These are phyloP conservation scores for Epizoanthus scotinus DNA, from an alignment of 92 coral and sea anemone genomes.

Conservation along the genomic window DNA sequence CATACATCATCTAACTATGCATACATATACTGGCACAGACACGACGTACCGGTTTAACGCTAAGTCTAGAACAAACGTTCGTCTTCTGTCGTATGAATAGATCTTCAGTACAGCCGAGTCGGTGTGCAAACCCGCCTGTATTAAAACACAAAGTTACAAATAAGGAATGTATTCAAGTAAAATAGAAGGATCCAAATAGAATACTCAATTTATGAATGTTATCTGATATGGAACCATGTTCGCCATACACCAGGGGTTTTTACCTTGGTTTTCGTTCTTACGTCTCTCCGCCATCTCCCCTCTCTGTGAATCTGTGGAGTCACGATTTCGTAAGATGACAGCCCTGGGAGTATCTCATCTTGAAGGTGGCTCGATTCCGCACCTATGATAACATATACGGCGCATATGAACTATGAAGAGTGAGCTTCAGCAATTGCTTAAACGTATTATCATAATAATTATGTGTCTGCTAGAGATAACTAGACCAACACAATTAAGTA, in stretches of 20 bases:
- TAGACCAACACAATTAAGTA: too few relatives aligned
- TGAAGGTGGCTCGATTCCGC: background rate
- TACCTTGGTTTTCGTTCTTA: conserved; percentile 2
- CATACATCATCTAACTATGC: too few relatives aligned
- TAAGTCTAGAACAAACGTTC: conserved; percentile 10
- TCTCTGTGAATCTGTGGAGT: conserved; percentile 45
- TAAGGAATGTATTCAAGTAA: background rate
- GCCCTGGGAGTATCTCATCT: conserved; percentile 21
- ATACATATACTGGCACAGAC: background rate
- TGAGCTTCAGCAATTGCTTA: too few relatives aligned
- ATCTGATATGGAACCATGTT: background rate
- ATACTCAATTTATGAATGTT: background rate
- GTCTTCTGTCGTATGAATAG: conserved; percentile 13
- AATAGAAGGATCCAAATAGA: too few relatives aligned
- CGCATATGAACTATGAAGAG: too few relatives aligned
- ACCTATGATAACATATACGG: background rate
- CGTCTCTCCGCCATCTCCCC: conserved; percentile 49
- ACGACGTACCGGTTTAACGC: conserved; percentile 21
- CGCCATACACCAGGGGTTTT: background rate
- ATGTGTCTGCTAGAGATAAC: too few relatives aligned
- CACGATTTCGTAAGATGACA: conserved; percentile 51
- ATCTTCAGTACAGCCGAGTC: conserved; percentile 13
- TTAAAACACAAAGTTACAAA: background rate
- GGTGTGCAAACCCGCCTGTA: conserved; percentile 28
- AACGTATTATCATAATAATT: too few relatives aligned